phyloP scores from a whole-genome alignment of 35 echinoderm and acorn worm genomes.

The Lytechinus variegatus region DNA sequence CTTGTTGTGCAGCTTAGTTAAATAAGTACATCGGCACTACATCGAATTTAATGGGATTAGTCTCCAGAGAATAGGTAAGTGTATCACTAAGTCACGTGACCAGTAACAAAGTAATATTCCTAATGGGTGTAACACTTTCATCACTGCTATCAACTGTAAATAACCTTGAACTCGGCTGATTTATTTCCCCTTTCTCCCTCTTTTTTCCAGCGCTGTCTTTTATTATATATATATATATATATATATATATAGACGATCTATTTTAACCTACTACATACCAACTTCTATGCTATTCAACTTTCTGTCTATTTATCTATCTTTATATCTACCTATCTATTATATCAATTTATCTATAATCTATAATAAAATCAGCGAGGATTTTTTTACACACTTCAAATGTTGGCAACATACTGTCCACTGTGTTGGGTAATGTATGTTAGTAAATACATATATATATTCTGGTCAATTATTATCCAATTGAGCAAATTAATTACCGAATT shows the following conservation, averaged over 20 bases:
- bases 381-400: no score
- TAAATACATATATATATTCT: no score
- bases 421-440: no score
- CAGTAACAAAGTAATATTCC: background rate
- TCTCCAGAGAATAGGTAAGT: background rate
- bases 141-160: background rate
- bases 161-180: background rate
- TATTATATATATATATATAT: background rate
- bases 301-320: background rate
- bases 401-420: no score
- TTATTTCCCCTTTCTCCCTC: background rate
- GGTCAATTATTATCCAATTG: no score
- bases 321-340: no score
- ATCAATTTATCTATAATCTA: no score
- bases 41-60: background rate
- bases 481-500: no score
- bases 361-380: no score
- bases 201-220: background rate
- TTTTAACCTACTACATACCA: background rate
- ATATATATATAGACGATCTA: background rate
- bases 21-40: background rate
- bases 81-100: background rate
- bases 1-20: background rate
- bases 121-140: background rate
- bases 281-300: no score